Percentiles rank a stretch among this genome's conserved stretches.
Conservation (phyloP, 2,797 vertebrate genomes). For the Phataginus tetradactyla region DNA sequence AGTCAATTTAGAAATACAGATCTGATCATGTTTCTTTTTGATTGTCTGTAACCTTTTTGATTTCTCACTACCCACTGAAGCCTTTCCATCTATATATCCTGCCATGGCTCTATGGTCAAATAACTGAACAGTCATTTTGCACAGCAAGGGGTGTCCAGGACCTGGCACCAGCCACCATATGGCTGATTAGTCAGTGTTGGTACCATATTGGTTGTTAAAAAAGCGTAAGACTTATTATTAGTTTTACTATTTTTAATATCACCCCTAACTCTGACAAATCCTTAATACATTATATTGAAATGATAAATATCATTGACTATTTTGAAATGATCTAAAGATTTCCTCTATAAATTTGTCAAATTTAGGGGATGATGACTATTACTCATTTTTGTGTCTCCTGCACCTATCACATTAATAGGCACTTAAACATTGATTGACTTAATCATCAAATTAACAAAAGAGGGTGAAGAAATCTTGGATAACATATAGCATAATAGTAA, state of each 20-base stretch:
- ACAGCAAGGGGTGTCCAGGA: background rate
- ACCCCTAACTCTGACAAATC: background rate
- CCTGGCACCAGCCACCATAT: background rate
- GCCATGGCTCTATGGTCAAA: background rate
- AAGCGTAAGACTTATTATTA: background rate
- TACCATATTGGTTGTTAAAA: constrained; percentile 4
- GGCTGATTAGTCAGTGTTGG: background rate
- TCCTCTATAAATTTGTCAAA: constrained; percentile 21
- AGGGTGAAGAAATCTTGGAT: background rate
- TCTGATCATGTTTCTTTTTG: background rate
- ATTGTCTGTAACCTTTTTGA: background rate
- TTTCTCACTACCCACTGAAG: constrained; percentile 14
- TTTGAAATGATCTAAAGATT: background rate
- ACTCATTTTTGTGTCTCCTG: constrained; percentile 25
- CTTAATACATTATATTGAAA: background rate
- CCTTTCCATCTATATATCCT: background rate
- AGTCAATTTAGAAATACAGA: background rate
- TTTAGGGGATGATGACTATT: background rate
- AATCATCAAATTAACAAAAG: constrained; percentile 29
- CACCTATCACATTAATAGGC: background rate
- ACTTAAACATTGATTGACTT: background rate
- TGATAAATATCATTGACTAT: background rate
- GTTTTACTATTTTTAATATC: constrained; percentile 32
- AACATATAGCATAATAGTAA: background rate
- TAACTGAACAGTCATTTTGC: constrained; percentile 13